A percentile compares a stretch with the other conserved stretches of the same genome.
These are phyloP conservation scores for Pholis gunnellus DNA, from an alignment of 2,113 vertebrate species.

Conservation along the genomic window DNA sequence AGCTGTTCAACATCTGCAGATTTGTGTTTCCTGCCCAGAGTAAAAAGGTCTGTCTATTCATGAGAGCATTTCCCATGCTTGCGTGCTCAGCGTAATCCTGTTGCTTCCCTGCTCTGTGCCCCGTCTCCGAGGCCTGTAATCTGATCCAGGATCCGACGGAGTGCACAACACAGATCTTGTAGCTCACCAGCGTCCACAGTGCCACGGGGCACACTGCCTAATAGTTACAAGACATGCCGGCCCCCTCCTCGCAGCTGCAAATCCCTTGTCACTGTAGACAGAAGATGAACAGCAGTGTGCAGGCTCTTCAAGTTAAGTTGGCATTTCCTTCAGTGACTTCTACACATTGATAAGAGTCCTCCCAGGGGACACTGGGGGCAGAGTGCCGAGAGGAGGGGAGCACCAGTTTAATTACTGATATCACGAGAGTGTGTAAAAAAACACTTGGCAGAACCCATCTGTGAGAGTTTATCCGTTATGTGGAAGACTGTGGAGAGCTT, in stretches of 20 bases:
- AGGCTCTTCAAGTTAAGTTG: slow-evolving; percentile 79
- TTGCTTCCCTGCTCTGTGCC: slow-evolving; percentile 40
- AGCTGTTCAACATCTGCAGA: slow-evolving; percentile 83
- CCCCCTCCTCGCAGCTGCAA: slow-evolving; percentile 26
- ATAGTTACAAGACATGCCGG: slow-evolving; percentile 54
- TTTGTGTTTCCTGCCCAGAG: slow-evolving; percentile 74
- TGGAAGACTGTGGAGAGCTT: slow-evolving; percentile 46
- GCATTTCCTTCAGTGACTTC: slow-evolving; percentile 86
- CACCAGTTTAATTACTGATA: slow-evolving; percentile 60
- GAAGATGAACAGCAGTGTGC: slow-evolving; percentile 72
- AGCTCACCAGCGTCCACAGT: slow-evolving; percentile 45
- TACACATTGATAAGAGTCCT: slow-evolving; percentile 81
- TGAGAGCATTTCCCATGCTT: slow-evolving; percentile 75
- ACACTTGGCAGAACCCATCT: slow-evolving; percentile 71
- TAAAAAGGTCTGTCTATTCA: slow-evolving; percentile 66
- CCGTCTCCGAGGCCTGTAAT: slow-evolving; percentile 63
- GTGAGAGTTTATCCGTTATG: slow-evolving; percentile 77
- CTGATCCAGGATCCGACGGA: slow-evolving; percentile 60
- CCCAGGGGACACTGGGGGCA: slow-evolving; percentile 45
- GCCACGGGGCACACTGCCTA: slow-evolving; percentile 65
- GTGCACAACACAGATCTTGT: slow-evolving; percentile 46
- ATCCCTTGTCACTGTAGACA: slow-evolving; percentile 58
- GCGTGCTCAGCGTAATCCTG: slow-evolving; percentile 62
- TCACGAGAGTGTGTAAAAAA: slow-evolving; percentile 70
- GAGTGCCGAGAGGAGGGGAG: slow-evolving; percentile 23